phyloP scores from a whole-genome alignment of 1,140 invertebrate species.

The Caligus rogercresseyi region DNA sequence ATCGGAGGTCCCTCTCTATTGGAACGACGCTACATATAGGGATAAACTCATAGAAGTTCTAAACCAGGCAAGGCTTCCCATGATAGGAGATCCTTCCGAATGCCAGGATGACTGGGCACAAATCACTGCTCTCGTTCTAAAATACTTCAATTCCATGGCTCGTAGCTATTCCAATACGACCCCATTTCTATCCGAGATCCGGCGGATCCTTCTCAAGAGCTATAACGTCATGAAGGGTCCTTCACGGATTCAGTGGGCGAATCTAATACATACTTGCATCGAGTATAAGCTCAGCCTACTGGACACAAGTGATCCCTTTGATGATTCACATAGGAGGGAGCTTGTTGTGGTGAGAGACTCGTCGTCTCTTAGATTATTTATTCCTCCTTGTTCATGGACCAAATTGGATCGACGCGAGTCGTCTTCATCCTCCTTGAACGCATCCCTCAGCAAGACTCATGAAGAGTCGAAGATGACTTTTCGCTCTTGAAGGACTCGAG shows the following conservation, averaged over 20 bases:
- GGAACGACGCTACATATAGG: background rate
- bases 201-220: background rate
- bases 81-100: background rate
- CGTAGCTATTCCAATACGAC: background rate
- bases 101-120: background rate
- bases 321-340: background rate
- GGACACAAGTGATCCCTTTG: background rate
- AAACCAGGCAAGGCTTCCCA: background rate
- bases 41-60: background rate
- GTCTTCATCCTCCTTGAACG: background rate
- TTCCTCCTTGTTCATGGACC: background rate
- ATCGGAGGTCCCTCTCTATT: background rate
- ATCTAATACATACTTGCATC: slow-evolving; percentile 1
- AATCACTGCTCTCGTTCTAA: background rate
- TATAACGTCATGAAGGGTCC: background rate
- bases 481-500: background rate
- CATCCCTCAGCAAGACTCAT: background rate
- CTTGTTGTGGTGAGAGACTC: background rate
- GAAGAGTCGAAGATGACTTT: background rate
- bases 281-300: background rate
- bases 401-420: background rate
- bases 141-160: background rate
- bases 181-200: background rate
- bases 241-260: background rate
- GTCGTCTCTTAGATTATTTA: no score